Base-by-base conservation (phyloP, 1,140 invertebrate species). In the Tetramorium parvispinum region DNA sequence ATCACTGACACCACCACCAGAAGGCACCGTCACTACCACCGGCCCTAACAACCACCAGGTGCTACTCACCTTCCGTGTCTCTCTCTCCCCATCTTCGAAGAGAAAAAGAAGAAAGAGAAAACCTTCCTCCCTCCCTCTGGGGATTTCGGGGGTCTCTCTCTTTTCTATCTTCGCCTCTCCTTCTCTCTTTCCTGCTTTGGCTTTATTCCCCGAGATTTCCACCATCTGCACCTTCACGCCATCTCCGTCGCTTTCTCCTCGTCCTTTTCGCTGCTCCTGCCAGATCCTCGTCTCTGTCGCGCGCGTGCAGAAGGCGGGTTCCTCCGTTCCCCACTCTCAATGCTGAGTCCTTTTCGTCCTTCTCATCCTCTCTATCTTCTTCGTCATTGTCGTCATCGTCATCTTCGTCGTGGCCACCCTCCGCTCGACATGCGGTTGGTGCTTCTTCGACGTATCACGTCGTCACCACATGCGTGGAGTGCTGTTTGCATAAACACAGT, bases 171-270 rank as follows among this genome's bases (percentile, higher is more conserved):
- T 53, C 10, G 27, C 59, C 24, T 46, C 71, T 85, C 71, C 53
- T 68, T 66, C 7, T 59, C 27, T 61, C 59, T n/a, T 43, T 51
- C 7, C 53, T 51, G 43, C 66, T 82, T 77, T 66, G 85, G 87
- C 90, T 89, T 93, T 88, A 91, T 92, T 92, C 93, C 94, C 88
- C 88, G 94, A 95, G 94, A 95, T 95, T 95, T 95, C 90, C 93
- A 94, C 92, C 93, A 94, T 94, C 94, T 94, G 94, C 94, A 92
- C 89, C 61, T 87, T 87, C 87, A 83, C 88, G 83, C 87, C 78
- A 89, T 91, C 37, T 43, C 87, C 88, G 51, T 85, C 71, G 66
- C 24, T 51, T 66, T 32, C 61, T 55, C 27, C 83, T 73, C 71
- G 37, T 83, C 59, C 43, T 49, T 68, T 75, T 32, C 46, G 8